Evolutionary conservation across 2,113 vertebrate genomes (phyloP), one percentile per base, ranked within the genome.

Genomic region (Glareola pratincola): DNA sequence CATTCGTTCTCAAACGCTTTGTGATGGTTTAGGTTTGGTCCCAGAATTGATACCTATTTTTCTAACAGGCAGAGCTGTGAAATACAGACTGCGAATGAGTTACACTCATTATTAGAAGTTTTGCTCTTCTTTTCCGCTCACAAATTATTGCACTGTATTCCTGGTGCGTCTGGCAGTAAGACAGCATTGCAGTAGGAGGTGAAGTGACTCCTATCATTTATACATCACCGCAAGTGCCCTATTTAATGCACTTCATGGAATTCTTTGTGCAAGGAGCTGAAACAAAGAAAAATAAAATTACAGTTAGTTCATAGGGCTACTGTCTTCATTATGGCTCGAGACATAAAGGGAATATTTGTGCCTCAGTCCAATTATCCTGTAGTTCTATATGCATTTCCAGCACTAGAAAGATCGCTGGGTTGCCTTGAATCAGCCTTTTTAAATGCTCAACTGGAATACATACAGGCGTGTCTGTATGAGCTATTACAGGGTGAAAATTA

Each of bases 301-400:
- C 87, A 94, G 86, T 95, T 95, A 96, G 93, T 96, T 92, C 68
- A 91, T 43, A 79, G 56, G 89, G 91, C 92, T 96, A 79, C 96
- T 93, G 90, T 97, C 81, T 94, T 96, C 94, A 94, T 97, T 92
- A 97, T 95, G 85, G 94, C 68, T 94, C 6, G 4, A 98, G 89
- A 91, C 86, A 96, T 97, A 93, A 94, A 97, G 97, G 95, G 96
- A 98, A 74, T 97, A 94, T 97, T 97, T 97, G 95, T 97, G 92
- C 93, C 95, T 82, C 96, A 96, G 83, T 88, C 64, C 92, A 96
- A 98, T 98, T 98, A 97, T 77, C 54, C 74, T 88, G 93, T 73
- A 91, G 67, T 93, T 96, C 91, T 92, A 3, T 88, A 80, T 91
- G 86, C 18, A 32, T 96, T 98, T 97, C 69, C 78, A 95, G 75